These are phyloP conservation scores for Scaptomyza reducta DNA, from an alignment of 2,888 invertebrate species.

Conservation along the genomic window DNA sequence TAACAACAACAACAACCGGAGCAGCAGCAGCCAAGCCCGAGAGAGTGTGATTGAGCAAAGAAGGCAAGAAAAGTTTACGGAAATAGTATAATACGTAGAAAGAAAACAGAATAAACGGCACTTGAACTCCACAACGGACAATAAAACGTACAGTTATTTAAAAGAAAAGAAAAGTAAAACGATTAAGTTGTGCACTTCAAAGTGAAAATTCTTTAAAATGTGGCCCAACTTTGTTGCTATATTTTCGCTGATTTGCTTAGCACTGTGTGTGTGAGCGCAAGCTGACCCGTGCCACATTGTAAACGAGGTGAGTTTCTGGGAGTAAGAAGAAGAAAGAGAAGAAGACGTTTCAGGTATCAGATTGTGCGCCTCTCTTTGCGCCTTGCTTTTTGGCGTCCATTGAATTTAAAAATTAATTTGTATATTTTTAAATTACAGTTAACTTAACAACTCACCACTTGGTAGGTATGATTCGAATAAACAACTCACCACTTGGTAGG, in stretches of 20 bases:
- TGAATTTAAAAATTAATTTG: no score
- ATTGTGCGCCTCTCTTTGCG: no score
- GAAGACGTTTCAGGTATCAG: no score
- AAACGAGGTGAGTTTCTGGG: constrained; percentile 78
- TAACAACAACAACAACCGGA: constrained; percentile 52
- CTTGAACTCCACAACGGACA: constrained; percentile 39
- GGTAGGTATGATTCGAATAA: no score
- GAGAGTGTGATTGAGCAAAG: constrained; percentile 41
- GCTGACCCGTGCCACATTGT: constrained; percentile 83
- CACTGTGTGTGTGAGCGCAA: constrained; percentile 63
- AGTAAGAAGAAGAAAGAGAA: constrained; percentile 9
- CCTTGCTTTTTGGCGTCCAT: no score
- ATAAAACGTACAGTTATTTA: constrained; percentile 51
- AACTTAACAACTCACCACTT: no score
- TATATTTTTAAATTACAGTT: no score
- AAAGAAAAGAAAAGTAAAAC: constrained; percentile 16
- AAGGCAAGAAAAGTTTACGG: constrained; percentile 73
- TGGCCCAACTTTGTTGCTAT: constrained; percentile 68
- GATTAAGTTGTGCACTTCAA: constrained; percentile 36
- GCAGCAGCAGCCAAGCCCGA: constrained; percentile 24
- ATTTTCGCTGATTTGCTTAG: constrained; percentile 61
- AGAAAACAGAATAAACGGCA: constrained; percentile 25
- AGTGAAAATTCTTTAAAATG: constrained; percentile 61
- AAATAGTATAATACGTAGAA: constrained; percentile 59
- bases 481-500: no score